Evolutionary conservation across 2,113 vertebrate species (phyloP).

Genomic region (Cryptotis parvus): DNA sequence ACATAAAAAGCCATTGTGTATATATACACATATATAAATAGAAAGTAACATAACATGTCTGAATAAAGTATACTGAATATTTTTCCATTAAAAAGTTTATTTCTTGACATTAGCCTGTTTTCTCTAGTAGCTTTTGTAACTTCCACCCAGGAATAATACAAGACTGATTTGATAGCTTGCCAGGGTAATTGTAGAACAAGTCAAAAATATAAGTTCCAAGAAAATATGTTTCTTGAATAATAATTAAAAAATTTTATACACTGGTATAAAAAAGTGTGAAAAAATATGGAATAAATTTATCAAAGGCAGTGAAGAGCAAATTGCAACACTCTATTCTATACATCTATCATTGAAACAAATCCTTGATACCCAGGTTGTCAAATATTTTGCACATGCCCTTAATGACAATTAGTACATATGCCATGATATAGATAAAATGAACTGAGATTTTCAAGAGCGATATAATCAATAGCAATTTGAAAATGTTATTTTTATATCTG

Average conservation of each 20-base stretch:
- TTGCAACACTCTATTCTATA: slow-evolving; percentile 51
- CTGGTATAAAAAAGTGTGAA: slow-evolving; percentile 69
- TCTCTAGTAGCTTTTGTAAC: no score
- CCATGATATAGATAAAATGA: slow-evolving; percentile 28
- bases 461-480: slow-evolving; percentile 62
- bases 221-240: slow-evolving; percentile 70
- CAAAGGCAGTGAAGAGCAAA: slow-evolving; percentile 71
- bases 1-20: no score
- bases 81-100: no score
- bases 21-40: background rate
- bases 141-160: slow-evolving; percentile 52
- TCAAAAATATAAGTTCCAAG: slow-evolving; percentile 60
- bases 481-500: background rate
- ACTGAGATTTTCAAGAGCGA: slow-evolving; percentile 62
- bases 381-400: slow-evolving; percentile 70
- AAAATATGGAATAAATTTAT: slow-evolving; percentile 72
- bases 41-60: slow-evolving; percentile 61
- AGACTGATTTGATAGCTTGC: slow-evolving; percentile 60
- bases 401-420: slow-evolving; percentile 74
- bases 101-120: slow-evolving; percentile 54
- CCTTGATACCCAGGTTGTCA: slow-evolving; percentile 61
- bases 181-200: slow-evolving; percentile 62
- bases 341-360: slow-evolving; percentile 62
- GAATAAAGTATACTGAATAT: slow-evolving; percentile 70
- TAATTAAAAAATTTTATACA: slow-evolving; percentile 70